phyloP scores from a whole-genome alignment of 2,888 invertebrate genomes.

The Cerceris rybyensis region DNA sequence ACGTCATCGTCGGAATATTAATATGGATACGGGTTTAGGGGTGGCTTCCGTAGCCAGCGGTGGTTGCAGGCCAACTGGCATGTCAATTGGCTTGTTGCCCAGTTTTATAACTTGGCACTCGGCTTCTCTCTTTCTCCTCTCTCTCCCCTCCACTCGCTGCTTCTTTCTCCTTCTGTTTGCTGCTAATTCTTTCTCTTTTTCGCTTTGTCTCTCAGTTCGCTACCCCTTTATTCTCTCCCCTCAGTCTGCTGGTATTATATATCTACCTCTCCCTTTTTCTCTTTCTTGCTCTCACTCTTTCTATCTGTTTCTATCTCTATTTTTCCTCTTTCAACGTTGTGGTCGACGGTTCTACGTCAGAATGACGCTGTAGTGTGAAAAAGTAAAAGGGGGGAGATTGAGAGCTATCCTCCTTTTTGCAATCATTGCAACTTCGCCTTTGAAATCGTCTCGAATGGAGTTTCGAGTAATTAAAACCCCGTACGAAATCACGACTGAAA shows the following conservation, averaged over 20 bases:
- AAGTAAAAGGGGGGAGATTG: conserved; percentile 22
- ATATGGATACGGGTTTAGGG: conserved; percentile 68
- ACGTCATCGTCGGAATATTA: conserved; percentile 73
- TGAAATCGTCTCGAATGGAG: conserved; percentile 8
- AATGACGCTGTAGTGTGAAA: conserved; percentile 59
- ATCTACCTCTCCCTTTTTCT: conserved; percentile 17
- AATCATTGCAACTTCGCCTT: conserved; percentile 18
- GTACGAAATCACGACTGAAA: neutral
- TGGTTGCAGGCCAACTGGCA: conserved; percentile 80
- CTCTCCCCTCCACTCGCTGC: conserved; percentile 57
- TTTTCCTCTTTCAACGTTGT: conserved; percentile 28
- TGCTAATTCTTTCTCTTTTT: conserved; percentile 34
- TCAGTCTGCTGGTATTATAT: conserved; percentile 21
- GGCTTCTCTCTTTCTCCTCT: conserved; percentile 58
- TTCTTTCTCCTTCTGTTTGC: conserved; percentile 12
- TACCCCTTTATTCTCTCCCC: conserved; percentile 39
- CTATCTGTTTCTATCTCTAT: too few relatives aligned
- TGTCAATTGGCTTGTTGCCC: conserved; percentile 82
- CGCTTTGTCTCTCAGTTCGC: conserved; percentile 18
- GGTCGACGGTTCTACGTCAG: conserved; percentile 69
- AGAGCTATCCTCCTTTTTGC: conserved; percentile 3
- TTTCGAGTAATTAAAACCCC: conserved; percentile 10
- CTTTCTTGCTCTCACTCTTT: too few relatives aligned
- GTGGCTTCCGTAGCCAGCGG: conserved; percentile 76
- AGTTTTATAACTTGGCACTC: conserved; percentile 79